Percentiles rank a stretch among this genome's conserved stretches.
These are phyloP conservation scores for Cliona cf. orientalis DNA, from an alignment of 37 sponge, comb jelly and placozoan species.

Conservation along the genomic window DNA sequence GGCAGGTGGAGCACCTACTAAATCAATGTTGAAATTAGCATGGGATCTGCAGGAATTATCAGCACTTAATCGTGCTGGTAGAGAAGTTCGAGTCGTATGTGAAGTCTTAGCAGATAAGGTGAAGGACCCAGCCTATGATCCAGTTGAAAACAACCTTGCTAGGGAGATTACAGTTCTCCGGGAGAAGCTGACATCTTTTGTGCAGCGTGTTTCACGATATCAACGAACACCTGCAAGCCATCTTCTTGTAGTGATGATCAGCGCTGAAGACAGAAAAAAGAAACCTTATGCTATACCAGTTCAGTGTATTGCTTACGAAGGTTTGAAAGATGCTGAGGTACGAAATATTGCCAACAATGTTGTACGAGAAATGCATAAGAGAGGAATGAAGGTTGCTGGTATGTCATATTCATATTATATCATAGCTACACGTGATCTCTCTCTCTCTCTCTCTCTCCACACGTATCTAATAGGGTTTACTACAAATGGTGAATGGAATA, in stretches of 20 bases:
- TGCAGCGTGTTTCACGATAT: no score
- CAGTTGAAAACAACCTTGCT: no score
- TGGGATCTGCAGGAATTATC: no score
- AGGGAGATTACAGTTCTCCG: no score
- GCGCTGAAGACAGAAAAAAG: not conserved
- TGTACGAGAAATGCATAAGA: not conserved
- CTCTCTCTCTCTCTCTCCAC: no score
- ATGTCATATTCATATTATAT: not conserved
- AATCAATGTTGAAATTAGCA: no score
- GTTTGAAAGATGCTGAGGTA: not conserved
- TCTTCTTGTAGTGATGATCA: not conserved
- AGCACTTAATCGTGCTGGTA: no score
- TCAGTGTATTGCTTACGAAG: not conserved
- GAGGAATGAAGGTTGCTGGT: conserved; percentile 1
- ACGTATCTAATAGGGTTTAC: not conserved
- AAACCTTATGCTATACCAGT: not conserved
- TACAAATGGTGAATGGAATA: not conserved
- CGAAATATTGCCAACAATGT: not conserved
- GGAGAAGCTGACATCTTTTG: no score
- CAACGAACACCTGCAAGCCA: not conserved
- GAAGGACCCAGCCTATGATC: no score
- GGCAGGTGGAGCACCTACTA: no score
- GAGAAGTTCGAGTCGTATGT: no score
- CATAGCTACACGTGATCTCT: not conserved
- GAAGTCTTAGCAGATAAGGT: no score